These are phyloP conservation scores for Leguminivora glycinivorella DNA, from an alignment of 1,140 invertebrate species.

Conservation along the genomic window DNA sequence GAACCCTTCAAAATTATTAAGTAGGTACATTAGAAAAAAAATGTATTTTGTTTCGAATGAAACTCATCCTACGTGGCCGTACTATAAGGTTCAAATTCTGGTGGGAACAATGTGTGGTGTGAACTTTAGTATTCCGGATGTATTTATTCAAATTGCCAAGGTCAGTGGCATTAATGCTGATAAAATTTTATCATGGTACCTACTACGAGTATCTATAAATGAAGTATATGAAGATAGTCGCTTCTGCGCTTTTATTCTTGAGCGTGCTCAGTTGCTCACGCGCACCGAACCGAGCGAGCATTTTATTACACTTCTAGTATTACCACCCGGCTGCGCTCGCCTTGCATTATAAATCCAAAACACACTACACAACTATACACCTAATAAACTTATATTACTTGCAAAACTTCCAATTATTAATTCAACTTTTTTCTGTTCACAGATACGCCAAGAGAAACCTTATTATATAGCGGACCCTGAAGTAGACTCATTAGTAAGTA, in stretches of 20 bases:
- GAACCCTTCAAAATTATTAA: no score
- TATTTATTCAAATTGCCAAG: no score
- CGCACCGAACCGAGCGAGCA: constrained; percentile 58
- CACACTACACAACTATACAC: constrained; percentile 4
- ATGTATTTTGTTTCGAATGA: no score
- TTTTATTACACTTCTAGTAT: constrained; percentile 59
- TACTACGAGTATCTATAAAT: not conserved
- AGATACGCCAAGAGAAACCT: constrained; percentile 98
- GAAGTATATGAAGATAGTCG: constrained; percentile 2
- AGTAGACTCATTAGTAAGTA: constrained; percentile 98
- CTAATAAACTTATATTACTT: constrained; percentile 66
- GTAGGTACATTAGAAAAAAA: no score
- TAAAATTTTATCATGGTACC: not conserved
- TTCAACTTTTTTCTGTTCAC: constrained; percentile 85
- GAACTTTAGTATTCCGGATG: no score
- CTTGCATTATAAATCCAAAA: constrained; percentile 16
- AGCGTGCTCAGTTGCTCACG: constrained; percentile 47
- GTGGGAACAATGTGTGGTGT: no score
- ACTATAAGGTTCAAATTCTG: no score
- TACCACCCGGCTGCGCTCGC: constrained; percentile 45
- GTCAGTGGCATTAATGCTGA: not conserved
- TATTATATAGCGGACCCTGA: constrained; percentile 98
- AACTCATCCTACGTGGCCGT: no score
- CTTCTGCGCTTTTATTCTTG: constrained; percentile 43
- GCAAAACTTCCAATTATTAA: constrained; percentile 94